Conservation (phyloP, 2,113 vertebrate genomes). For the Melanotaenia duboulayi region DNA sequence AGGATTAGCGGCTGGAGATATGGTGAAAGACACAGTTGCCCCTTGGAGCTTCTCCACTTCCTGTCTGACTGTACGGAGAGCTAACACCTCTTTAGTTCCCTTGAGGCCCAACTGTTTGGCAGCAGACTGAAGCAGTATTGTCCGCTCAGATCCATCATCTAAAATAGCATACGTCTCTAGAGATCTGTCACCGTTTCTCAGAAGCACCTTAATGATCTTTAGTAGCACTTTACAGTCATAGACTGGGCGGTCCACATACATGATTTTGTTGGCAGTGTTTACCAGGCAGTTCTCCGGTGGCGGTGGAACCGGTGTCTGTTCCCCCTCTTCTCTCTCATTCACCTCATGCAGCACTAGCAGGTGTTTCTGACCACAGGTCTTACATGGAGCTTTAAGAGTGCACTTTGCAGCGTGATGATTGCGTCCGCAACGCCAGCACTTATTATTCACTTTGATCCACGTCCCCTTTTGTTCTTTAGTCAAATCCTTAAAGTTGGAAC, state of each 20-base stretch:
- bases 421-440: background rate
- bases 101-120: background rate
- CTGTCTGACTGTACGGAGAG: background rate
- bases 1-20: too few species aligned
- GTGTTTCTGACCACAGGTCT: background rate
- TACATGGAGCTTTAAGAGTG: background rate
- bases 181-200: background rate
- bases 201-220: background rate
- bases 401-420: background rate
- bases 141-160: background rate
- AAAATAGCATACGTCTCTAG: background rate
- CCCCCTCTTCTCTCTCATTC: background rate
- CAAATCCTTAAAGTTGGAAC: slow-evolving; percentile 1
- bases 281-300: background rate
- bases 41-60: background rate
- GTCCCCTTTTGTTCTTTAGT: background rate
- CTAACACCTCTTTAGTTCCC: background rate
- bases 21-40: background rate
- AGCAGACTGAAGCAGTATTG: background rate
- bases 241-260: background rate
- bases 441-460: background rate
- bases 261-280: background rate
- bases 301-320: background rate
- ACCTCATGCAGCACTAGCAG: background rate
- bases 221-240: background rate